Base-by-base conservation (phyloP, 2,888 invertebrate species). In the Lissocephala sabroskyi region DNA sequence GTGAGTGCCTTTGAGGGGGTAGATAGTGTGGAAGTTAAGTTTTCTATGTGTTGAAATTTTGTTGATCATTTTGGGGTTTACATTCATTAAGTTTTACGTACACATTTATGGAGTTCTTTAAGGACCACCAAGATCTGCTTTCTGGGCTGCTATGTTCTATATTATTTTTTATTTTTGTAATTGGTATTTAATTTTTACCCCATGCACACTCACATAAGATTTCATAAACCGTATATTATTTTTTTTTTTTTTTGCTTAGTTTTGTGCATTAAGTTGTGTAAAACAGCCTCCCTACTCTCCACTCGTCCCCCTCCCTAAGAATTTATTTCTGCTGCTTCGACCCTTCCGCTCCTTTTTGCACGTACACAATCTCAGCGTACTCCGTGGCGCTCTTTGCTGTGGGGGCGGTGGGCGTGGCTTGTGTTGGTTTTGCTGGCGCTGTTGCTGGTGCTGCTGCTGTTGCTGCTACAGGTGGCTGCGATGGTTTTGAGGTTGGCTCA, bases 361-460 rank as follows among this genome's bases (percentile, higher is more conserved):
- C 83, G 57, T 93, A 93, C 0, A 93, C 89, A 47, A 94, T 94
- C 82, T 94, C 94, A 0, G 94, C 94, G 82, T 94, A 94, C 70
- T 91, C 91, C 2, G 91, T 91, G 76, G 89, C 88, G 59, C 89
- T 91, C 71, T 84, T 88, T 29, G 80, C 74, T 82, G 85, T 45
- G 84, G 29, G 84, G 80, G 40, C 84, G 40, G 50, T 14, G 35
- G 47, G 26, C 28, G 48, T 45, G 46, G 52, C 26, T 52, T 45
- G 19, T 30, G 45, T 11, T n/a, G 44, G 5, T 33, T 40, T 19
- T 47, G 56, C 16, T 41, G 48, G 9, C 49, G 43, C 2, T 39
- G 49, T 10, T 80, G 41, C 79, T 79, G 66, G 45, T 48, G 66
- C 49, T 41, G 58, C 11, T 79, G 82, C n/a, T 30, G 65, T 2